phyloP scores from a whole-genome alignment of 2,797 vertebrate genomes.

The Anabacerthia variegaticeps region DNA sequence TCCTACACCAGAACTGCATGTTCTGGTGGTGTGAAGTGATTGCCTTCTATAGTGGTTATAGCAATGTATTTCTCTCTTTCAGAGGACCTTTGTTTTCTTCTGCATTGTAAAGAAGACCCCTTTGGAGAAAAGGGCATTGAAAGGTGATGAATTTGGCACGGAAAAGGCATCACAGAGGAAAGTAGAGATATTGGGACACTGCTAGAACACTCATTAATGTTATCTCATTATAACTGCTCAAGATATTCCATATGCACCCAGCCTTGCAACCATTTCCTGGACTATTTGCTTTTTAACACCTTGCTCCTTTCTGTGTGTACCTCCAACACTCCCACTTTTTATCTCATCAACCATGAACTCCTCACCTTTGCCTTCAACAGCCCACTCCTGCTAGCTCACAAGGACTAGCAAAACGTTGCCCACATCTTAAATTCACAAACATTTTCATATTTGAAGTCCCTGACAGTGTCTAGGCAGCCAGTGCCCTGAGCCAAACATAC shows the following conservation, averaged over 20 bases:
- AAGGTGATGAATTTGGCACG: not conserved
- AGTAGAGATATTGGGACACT: not conserved
- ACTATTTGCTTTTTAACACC: conserved; percentile 17
- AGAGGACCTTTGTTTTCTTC: not conserved
- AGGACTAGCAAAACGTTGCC: not conserved
- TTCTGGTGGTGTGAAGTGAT: not conserved
- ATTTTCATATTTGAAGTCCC: not conserved
- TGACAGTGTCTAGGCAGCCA: not conserved
- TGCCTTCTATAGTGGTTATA: not conserved
- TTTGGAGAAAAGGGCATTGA: conserved; percentile 8
- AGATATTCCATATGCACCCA: not conserved
- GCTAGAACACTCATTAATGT: conserved; percentile 36
- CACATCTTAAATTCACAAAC: not conserved
- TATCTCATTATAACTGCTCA: conserved; percentile 2
- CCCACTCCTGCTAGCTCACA: not conserved
- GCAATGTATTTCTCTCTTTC: not conserved
- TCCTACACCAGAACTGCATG: not conserved
- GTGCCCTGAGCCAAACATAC: not conserved
- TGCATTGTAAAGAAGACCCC: not conserved
- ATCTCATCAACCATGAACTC: conserved; percentile 35
- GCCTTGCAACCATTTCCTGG: not conserved
- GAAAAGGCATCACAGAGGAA: not conserved
- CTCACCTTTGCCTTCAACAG: conserved; percentile 5
- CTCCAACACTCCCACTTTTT: not conserved
- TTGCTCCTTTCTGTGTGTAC: not conserved